Evolutionary conservation across 2,797 vertebrate species (phyloP), one percentile per base, ranked within the genome.

Genomic region (Tinamus major): DNA sequence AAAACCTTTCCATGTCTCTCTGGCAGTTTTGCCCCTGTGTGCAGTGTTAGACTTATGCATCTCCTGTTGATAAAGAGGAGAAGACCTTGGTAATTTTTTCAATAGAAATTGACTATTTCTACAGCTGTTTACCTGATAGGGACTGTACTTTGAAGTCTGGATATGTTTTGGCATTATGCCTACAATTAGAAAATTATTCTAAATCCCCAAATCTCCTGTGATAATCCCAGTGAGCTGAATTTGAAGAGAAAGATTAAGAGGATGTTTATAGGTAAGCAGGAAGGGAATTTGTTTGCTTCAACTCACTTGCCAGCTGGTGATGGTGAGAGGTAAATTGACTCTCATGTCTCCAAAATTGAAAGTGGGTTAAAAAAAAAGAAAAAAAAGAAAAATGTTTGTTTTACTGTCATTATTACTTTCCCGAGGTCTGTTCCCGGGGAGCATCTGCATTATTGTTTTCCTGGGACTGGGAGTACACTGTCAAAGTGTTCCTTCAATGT

Each of bases 241-340:
- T 86, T 69, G 55, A n/a, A 51, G n/a, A 81, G 26, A 21, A 72
- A 31, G 67, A 89, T 85, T 84, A 88, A 92, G 84, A 79, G 44
- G 78, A 37, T 71, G 59, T 79, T 91, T 96, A 70, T 70, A 92
- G 53, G 53, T 55, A 96, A 95, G 85, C 3, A 53, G 21, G 72
- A 89, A 85, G 86, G 3, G 55, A 91, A 93, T 81, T 16, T 63
- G 41, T 93, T 93, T 53, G 29, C 29, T 88, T 95, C 39, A 62
- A 87, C 58, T 55, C 58, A 51, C 18, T 48, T 77, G 56, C 90
- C 83, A 89, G 44, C 24, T 93, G 81, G 42, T 77, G 37, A 68
- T 5, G 11, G 65, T 77, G n/a, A 95, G 61, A 94, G 69, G 59
- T 37, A 94, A 91, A 89, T 51, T 82, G 61, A 65, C 51, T 55